Base-by-base conservation (phyloP, 2,113 vertebrate genomes). In the Narcine bancroftii region DNA sequence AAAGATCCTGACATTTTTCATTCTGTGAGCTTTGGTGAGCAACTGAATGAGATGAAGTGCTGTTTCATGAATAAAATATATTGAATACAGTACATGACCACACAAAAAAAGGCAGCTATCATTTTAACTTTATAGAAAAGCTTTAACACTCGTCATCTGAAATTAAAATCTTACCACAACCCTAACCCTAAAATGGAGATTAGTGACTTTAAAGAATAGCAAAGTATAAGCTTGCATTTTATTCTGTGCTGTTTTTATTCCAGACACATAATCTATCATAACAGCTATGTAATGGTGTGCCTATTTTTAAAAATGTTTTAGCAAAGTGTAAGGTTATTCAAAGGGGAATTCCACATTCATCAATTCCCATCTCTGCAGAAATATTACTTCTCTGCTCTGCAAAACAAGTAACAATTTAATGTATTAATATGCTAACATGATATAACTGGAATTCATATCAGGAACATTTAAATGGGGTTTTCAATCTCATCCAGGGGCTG, bases 51-150 rank as follows among this genome's bases (percentile, higher is more conserved):
- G 53, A 24, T 85, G 50, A 85, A 45, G 11, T 85, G 26, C 50
- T 60, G 81, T 85, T 85, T 56, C n/a, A 19, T 15, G 56, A 53
- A 85, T 56, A 85, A 56, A 56, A 60, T 85, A n/a, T 33, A 56
- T 29, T 85, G 47, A 56, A 85, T 60, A n/a, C 42, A 60, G 29
- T 85, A 50, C 81, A n/a, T 85, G 81, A 6, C 81, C 50, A 53
- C 81, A 85, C n/a, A 85, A 50, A 85, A 50, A 26, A 85, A 85
- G 33, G 81, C 26, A 56, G 50, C n/a, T 56, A 85, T n/a, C 33
- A 50, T 50, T 85, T 83, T 85, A 24, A n/a, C 47, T 56, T 17
- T 50, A 60, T 39, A 13, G 17, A 39, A 36, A 87, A 60, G 63
- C 63, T 87, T 63, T 36, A 87, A 87, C 53, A 60, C 83, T 60